A percentile compares a stretch with the other conserved stretches of the same genome.
phyloP scores from a whole-genome alignment of 2,113 vertebrate species.

The Gopherus flavomarginatus region DNA sequence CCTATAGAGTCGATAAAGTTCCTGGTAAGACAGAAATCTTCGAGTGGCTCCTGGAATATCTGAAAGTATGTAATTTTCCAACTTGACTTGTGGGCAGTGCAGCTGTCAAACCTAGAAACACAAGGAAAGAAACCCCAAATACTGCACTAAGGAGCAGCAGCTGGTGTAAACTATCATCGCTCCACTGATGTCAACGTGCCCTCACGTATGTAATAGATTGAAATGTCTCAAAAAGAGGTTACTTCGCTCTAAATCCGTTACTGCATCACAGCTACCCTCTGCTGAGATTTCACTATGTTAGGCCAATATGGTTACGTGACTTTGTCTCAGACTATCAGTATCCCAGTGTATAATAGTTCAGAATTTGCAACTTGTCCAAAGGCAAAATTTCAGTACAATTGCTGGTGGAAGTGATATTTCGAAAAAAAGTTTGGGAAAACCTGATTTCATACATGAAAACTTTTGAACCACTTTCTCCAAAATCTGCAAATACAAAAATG shows the following conservation, averaged over 20 bases:
- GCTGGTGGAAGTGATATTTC: background rate
- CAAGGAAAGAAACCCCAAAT: background rate
- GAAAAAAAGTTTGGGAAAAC: background rate
- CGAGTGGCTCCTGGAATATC: background rate
- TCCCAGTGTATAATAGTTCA: background rate
- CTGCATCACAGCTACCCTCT: background rate
- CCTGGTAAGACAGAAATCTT: background rate
- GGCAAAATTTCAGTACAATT: background rate
- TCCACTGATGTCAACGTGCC: background rate
- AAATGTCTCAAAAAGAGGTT: background rate
- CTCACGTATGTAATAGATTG: background rate
- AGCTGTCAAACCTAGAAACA: background rate
- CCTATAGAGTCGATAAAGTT: background rate
- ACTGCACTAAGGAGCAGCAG: accelerated
- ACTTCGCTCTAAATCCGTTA: background rate
- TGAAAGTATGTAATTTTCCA: background rate
- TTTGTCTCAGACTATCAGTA: background rate
- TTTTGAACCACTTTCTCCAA: background rate
- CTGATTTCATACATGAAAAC: background rate
- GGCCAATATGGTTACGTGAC: background rate
- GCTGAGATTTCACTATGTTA: background rate
- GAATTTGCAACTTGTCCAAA: background rate
- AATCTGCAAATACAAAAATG: background rate
- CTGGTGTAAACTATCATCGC: background rate
- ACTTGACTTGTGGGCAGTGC: accelerated